Conservation (phyloP, 2,113 vertebrate species). For the Gobius niger region DNA sequence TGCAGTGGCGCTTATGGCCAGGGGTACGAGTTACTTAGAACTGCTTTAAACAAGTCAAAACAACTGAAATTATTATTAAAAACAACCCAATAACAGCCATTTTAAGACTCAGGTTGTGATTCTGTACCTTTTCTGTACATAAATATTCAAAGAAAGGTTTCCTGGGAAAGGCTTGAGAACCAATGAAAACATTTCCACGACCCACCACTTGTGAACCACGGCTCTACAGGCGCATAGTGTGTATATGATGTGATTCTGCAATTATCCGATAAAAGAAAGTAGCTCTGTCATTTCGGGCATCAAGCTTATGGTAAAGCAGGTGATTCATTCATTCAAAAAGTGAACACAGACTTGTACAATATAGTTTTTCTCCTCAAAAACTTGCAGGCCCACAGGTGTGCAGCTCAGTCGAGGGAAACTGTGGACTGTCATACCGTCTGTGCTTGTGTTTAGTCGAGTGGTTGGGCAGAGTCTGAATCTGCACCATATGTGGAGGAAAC, state of each 20-base stretch:
- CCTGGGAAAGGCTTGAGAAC: too few species aligned
- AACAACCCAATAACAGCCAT: too few species aligned
- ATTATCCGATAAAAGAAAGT: background rate
- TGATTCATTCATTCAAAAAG: background rate
- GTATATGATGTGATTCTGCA: background rate
- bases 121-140: too few species aligned
- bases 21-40: too few species aligned
- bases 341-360: background rate
- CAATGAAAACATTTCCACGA: too few species aligned
- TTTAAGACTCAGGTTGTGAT: too few species aligned
- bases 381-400: conserved; percentile 54
- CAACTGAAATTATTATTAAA: too few species aligned
- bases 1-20: too few species aligned
- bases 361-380: background rate
- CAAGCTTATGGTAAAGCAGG: background rate
- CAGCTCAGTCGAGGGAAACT: conserved; percentile 49
- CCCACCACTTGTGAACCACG: too few species aligned
- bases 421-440: conserved; percentile 35
- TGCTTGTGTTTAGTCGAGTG: conserved; percentile 39
- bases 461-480: conserved; percentile 45
- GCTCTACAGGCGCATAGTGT: background rate
- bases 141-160: too few species aligned
- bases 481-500: conserved; percentile 66
- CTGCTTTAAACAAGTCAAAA: too few species aligned
- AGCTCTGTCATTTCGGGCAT: background rate